phyloP scores from a whole-genome alignment of 1,140 invertebrate species.

The Drosophila pallidifrons region DNA sequence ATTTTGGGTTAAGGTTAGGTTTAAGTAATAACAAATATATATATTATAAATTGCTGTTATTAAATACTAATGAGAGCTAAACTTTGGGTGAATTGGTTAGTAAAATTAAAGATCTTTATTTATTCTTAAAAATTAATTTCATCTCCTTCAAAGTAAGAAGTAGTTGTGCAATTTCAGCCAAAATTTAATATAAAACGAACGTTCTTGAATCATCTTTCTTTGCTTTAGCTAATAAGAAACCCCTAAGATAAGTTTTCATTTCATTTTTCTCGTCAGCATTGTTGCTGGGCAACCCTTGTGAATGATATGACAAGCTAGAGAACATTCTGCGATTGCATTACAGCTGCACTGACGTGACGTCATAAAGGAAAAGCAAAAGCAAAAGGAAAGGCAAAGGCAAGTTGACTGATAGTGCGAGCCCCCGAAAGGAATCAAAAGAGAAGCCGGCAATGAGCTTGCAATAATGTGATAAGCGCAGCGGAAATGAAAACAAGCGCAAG shows the following conservation, averaged over 20 bases:
- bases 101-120: too few relatives aligned
- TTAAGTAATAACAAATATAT: too few relatives aligned
- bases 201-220: background rate
- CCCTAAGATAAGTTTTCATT: background rate
- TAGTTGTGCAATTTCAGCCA: background rate
- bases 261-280: background rate
- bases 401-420: slow-evolving; percentile 59
- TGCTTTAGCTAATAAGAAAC: background rate
- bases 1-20: too few relatives aligned
- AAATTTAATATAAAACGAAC: background rate
- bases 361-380: slow-evolving; percentile 36
- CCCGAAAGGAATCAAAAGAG: slow-evolving; percentile 45
- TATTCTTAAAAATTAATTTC: too few relatives aligned
- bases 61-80: too few relatives aligned
- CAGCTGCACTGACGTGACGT: slow-evolving; percentile 20
- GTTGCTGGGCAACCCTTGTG: background rate
- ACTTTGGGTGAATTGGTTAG: too few relatives aligned
- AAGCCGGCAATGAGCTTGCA: slow-evolving; percentile 76
- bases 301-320: slow-evolving; percentile 27
- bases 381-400: slow-evolving; percentile 25
- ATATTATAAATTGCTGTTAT: too few relatives aligned
- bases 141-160: too few relatives aligned
- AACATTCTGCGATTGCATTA: slow-evolving; percentile 1
- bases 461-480: slow-evolving; percentile 79
- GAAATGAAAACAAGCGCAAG: slow-evolving; percentile 78